Percentiles rank a stretch among this genome's conserved stretches.
Evolutionary conservation across 2,113 vertebrate species (phyloP).

Genomic region (Corynorhinus townsendii): DNA sequence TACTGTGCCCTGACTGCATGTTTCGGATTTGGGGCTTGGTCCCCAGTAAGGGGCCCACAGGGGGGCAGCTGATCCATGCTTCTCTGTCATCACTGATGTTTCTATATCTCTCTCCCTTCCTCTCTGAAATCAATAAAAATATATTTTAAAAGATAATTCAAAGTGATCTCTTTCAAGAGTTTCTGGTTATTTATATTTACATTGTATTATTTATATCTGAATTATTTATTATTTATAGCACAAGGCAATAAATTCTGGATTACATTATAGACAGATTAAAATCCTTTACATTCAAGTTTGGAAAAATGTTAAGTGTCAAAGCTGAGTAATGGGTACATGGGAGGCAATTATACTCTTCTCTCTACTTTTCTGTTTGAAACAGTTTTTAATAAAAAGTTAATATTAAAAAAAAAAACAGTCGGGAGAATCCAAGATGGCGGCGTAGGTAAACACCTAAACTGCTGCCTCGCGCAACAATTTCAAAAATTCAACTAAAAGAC

Average conservation of each 20-base stretch:
- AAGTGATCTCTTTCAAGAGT: neutral
- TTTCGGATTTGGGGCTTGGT: too few species aligned
- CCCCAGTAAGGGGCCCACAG: too few species aligned
- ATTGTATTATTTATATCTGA: neutral
- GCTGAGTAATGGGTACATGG: neutral
- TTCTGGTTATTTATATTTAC: neutral
- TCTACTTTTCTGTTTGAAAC: neutral
- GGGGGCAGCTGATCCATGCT: too few species aligned
- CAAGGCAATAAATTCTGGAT: neutral
- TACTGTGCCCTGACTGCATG: too few species aligned
- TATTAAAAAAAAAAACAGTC: too few species aligned
- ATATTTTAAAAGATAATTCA: slow-evolving; percentile 4
- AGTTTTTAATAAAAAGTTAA: neutral
- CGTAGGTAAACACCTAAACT: too few species aligned
- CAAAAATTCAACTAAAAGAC: too few species aligned
- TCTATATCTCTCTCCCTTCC: too few species aligned
- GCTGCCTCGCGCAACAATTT: too few species aligned
- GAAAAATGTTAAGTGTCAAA: slow-evolving; percentile 27
- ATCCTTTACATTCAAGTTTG: neutral
- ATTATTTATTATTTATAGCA: neutral
- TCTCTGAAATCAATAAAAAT: too few species aligned
- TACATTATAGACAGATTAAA: slow-evolving; percentile 2
- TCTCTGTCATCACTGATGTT: too few species aligned
- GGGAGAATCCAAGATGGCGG: too few species aligned
- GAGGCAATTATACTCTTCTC: neutral